Evolutionary conservation across 2,888 invertebrate species (phyloP).

Genomic region (Cataglyphis rosenhaueri): DNA sequence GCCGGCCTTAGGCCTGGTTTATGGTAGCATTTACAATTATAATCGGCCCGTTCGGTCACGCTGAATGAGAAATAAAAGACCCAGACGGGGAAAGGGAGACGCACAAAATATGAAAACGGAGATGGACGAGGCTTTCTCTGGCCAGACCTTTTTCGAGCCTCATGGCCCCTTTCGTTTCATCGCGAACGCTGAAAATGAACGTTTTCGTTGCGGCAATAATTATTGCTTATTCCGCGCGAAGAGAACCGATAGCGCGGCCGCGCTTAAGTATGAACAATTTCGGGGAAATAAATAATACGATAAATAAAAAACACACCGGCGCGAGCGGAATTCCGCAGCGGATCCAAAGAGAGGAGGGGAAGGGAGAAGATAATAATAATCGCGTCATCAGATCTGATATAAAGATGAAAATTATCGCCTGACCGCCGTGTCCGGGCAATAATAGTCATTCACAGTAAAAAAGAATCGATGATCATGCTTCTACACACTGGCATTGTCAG

Average conservation of each 20-base stretch:
- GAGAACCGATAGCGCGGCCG: slow-evolving; percentile 31
- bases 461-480: slow-evolving; percentile 39
- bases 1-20: slow-evolving; percentile 77
- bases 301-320: slow-evolving; percentile 13
- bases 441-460: slow-evolving; percentile 37
- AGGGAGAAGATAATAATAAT: background rate
- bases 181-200: slow-evolving; percentile 43
- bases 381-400: slow-evolving; percentile 43
- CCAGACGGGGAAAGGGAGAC: slow-evolving; percentile 22
- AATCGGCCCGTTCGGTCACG: slow-evolving; percentile 76
- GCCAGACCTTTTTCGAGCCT: slow-evolving; percentile 16
- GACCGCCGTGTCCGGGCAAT: slow-evolving; percentile 31
- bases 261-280: slow-evolving; percentile 54
- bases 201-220: slow-evolving; percentile 64
- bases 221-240: slow-evolving; percentile 46
- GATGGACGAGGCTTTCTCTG: slow-evolving; percentile 10
- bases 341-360: background rate
- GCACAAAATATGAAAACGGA: slow-evolving; percentile 41
- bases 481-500: slow-evolving; percentile 39
- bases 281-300: slow-evolving; percentile 30
- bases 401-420: slow-evolving; percentile 41
- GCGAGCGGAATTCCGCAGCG: slow-evolving; percentile 15
- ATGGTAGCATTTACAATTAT: slow-evolving; percentile 84
- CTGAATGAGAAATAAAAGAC: slow-evolving; percentile 50
- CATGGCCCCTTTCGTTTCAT: slow-evolving; percentile 52